Conservation (phyloP, 1,140 invertebrate genomes). For the Oryctes rhinoceros region DNA sequence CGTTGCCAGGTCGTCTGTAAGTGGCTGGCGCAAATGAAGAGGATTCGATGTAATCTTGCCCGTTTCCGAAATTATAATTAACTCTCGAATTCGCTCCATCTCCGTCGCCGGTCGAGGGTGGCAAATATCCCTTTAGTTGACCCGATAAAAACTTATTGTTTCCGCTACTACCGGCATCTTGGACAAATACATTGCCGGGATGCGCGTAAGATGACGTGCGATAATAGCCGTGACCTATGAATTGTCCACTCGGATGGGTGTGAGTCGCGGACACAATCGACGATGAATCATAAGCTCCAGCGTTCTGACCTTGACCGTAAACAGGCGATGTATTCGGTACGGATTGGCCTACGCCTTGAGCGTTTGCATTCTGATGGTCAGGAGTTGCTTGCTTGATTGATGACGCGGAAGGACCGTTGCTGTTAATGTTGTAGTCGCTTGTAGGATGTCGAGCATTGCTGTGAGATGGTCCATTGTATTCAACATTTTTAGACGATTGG, state of each 20-base stretch:
- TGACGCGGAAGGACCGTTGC: no score
- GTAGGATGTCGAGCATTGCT: no score
- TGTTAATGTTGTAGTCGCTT: no score
- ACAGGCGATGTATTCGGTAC: no score
- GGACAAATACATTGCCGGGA: neutral
- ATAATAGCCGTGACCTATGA: neutral
- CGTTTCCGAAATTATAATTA: neutral
- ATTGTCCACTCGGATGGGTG: neutral
- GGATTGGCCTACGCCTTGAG: no score
- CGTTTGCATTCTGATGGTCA: neutral
- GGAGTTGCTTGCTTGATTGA: neutral
- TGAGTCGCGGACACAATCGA: neutral
- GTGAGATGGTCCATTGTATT: no score
- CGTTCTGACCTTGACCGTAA: no score
- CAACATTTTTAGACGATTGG: no score
- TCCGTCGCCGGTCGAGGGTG: no score
- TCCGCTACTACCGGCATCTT: neutral
- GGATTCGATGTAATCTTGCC: neutral
- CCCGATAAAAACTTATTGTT: neutral
- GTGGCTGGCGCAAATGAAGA: slow-evolving; percentile 1
- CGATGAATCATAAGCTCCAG: no score
- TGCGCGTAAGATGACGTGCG: neutral
- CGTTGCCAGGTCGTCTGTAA: neutral
- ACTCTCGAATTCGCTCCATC: neutral
- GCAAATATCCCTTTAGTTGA: no score